Conservation (phyloP, 2,797 vertebrate genomes). For the Sebastiscus albofasciatus region DNA sequence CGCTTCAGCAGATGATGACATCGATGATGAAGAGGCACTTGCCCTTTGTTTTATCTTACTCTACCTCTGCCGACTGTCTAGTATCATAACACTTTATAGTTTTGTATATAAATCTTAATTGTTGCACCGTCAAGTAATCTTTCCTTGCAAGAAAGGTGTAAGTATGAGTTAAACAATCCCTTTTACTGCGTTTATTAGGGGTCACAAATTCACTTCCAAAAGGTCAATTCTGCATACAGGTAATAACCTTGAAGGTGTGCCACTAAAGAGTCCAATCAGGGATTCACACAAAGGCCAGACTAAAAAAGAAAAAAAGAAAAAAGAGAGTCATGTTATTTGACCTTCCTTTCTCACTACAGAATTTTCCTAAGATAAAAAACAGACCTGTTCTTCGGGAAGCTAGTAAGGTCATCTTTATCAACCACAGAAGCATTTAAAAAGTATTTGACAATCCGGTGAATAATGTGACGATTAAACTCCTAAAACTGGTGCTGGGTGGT, state of each 20-base stretch:
- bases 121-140: slow-evolving; percentile 34
- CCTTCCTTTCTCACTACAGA: slow-evolving; percentile 70
- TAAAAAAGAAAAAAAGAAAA: slow-evolving; percentile 52
- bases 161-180: slow-evolving; percentile 50
- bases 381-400: slow-evolving; percentile 55
- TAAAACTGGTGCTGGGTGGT: slow-evolving; percentile 65
- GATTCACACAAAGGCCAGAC: slow-evolving; percentile 75
- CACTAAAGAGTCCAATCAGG: slow-evolving; percentile 74
- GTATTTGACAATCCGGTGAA: slow-evolving; percentile 76
- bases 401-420: slow-evolving; percentile 78
- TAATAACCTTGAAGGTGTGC: slow-evolving; percentile 75
- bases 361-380: slow-evolving; percentile 65
- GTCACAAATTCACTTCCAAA: slow-evolving; percentile 71
- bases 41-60: slow-evolving; percentile 41
- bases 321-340: slow-evolving; percentile 70
- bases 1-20: slow-evolving; percentile 21
- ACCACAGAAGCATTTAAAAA: slow-evolving; percentile 62
- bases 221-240: slow-evolving; percentile 71
- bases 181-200: slow-evolving; percentile 55
- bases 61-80: neutral
- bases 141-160: slow-evolving; percentile 25
- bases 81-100: slow-evolving; percentile 30
- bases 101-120: slow-evolving; percentile 39
- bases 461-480: slow-evolving; percentile 80
- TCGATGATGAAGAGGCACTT: slow-evolving; percentile 33